These are phyloP conservation scores for Protodeltote pygarga DNA, from an alignment of 2,888 invertebrate genomes.

Conservation along the genomic window DNA sequence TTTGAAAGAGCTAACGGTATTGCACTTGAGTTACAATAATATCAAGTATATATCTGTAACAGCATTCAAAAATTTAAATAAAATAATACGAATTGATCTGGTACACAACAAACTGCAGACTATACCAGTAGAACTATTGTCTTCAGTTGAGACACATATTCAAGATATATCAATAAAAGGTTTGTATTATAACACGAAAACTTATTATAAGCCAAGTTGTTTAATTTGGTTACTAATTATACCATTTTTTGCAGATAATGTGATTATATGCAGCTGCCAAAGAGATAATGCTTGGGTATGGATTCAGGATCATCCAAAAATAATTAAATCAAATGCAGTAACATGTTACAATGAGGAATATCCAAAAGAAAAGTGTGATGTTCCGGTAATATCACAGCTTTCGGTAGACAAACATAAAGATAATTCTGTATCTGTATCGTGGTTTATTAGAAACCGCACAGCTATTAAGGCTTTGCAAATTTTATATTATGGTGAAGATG, in stretches of 20 bases:
- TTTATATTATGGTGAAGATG: slow-evolving; percentile 89
- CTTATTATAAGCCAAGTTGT: not conserved
- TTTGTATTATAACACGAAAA: slow-evolving; percentile 63
- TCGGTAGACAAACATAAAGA: slow-evolving; percentile 95
- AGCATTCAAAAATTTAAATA: slow-evolving; percentile 92
- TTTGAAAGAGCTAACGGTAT: slow-evolving; percentile 92
- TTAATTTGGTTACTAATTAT: not conserved
- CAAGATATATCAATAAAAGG: slow-evolving; percentile 93
- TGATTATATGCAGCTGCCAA: slow-evolving; percentile 95
- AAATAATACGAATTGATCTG: slow-evolving; percentile 92
- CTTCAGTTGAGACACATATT: slow-evolving; percentile 94
- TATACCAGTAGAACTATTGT: slow-evolving; percentile 92
- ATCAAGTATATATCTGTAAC: slow-evolving; percentile 93
- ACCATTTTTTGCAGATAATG: slow-evolving; percentile 90
- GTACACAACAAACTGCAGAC: slow-evolving; percentile 93
- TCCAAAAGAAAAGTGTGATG: slow-evolving; percentile 82
- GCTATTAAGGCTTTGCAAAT: slow-evolving; percentile 94
- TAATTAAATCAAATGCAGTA: slow-evolving; percentile 71
- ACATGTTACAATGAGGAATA: slow-evolving; percentile 76
- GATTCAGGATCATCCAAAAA: slow-evolving; percentile 93
- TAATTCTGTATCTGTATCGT: slow-evolving; percentile 94
- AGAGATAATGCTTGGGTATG: slow-evolving; percentile 97
- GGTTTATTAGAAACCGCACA: slow-evolving; percentile 95
- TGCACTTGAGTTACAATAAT: slow-evolving; percentile 93
- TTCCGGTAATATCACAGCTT: slow-evolving; percentile 93